Percentiles rank a stretch among this genome's conserved stretches.
Conservation (phyloP, 2,113 vertebrate species). For the Thamnophis sirtalis region DNA sequence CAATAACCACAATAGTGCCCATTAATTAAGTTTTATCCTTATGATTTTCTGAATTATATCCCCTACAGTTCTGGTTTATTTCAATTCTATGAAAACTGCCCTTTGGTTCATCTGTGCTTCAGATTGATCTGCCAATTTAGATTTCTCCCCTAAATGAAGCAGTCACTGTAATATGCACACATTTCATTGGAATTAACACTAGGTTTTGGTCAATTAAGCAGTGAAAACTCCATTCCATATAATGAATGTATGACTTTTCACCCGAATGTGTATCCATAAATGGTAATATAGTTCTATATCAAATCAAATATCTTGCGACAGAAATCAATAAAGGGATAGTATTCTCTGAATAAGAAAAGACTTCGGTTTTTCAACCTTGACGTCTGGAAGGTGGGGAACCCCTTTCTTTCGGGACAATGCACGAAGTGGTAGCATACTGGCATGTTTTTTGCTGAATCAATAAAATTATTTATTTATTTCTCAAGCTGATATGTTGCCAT, state of each 20-base stretch:
- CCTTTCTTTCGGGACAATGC: background rate
- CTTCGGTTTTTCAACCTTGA: background rate
- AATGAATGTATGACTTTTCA: background rate
- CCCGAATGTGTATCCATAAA: background rate
- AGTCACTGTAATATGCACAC: background rate
- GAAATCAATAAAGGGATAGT: background rate
- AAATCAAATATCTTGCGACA: background rate
- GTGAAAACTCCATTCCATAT: background rate
- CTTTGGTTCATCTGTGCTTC: background rate
- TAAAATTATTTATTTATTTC: background rate
- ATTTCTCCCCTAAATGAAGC: background rate
- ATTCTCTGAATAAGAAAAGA: background rate
- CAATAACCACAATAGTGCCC: background rate
- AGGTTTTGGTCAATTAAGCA: background rate
- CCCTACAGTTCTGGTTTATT: background rate
- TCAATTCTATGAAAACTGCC: background rate
- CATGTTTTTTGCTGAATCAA: background rate
- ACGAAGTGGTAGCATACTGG: background rate
- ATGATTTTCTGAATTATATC: background rate
- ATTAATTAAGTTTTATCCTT: background rate
- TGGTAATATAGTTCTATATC: background rate
- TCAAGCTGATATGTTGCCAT: background rate
- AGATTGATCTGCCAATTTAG: slow-evolving; percentile 4
- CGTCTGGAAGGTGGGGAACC: background rate
- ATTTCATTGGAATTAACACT: background rate